Base-by-base conservation (phyloP, 2,797 vertebrate genomes). In the Lindbergichthys nudifrons region DNA sequence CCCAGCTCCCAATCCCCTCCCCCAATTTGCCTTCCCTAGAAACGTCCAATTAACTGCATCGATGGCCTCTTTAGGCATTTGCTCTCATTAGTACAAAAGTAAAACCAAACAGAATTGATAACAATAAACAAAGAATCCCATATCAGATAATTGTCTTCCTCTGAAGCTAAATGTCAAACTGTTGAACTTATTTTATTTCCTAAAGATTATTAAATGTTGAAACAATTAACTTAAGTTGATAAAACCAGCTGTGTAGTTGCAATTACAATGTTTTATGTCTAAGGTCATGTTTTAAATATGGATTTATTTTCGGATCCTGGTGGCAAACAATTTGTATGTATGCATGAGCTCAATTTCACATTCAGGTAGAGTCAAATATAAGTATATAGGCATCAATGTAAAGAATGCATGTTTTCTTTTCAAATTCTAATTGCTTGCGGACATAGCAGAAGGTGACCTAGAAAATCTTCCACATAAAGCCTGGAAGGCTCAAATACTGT, bases 351-450 rank as follows among this genome's bases (percentile, higher is more conserved):
- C 0, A 12, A 5, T 58, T 43, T 61, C 26, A 14, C 15, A 48
- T 45, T 13, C 23, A 54, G 16, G 11, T 16, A 65, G 50, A 51
- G 10, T 26, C 1, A 26, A 26, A 26, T 26, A 26, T 26, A 26
- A 26, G 26, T 26, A 26, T 26, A 26, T 26, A 5, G 12, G 10
- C 3, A 63, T 70, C 16, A 21, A n/a, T 61, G 68, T 46, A 60
- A 10, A 64, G 14, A 53, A 50, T 32, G 30, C 23, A 45, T 65
- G 60, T 0, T 62, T 70, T 62, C 18, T 71, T 48, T 54, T 50
- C 16, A 26, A 26, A 36, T 68, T 12, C 11, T 43, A 41, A 30
- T 46, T 13, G 18, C 18, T 52, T 54, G 30, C 14, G 19, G 18
- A 18, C 12, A 1, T 12, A 18, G 10, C 5, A 19, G 30, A 41